Base-by-base conservation (phyloP, 64 coral and sea anemone genomes). In the Hydrozoanthus tunicans region DNA sequence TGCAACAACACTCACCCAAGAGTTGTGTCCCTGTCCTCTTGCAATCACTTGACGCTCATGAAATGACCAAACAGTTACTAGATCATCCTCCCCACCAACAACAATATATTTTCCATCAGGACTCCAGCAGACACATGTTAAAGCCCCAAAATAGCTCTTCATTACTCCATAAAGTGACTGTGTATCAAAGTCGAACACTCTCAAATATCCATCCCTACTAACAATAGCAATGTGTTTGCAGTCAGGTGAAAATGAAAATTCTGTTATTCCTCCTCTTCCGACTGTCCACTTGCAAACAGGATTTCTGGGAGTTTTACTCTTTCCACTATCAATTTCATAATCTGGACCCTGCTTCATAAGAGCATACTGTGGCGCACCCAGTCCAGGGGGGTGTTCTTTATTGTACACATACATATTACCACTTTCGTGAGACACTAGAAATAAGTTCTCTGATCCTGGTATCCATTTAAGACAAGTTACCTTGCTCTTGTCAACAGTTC, bases 341-440 rank as follows among this genome's bases (percentile, higher is more conserved):
- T 94, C 97, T 8, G 97, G 97, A 59, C 97, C 97, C 77, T 99
- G 97, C 89, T 99, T 99, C 91, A 99, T 95, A 43, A 95, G 12
- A 43, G 94, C 91, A 78, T 95, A 99, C 24, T 93, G 92, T 13
- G 94, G 92, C 10, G 94, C 89, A 0, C 92, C 94, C 5, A 85
- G 5, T 14, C 91, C 90, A 23, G 94, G 54, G 7, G 97, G 97
- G 78, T 95, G 86, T 71, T 99, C 97, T 66, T 99, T 99, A 78
- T 95, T 99, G 68, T 99, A 99, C 3, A 99, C 97, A 94, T 96
- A 99, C 97, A 99, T 99, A 84, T 92, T 95, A 73, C 97, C 93
- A 93, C 97, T 99, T 10, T 99, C 94, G 58, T 99, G 94, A 7
- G 97, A 91, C 32, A 95, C 97, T 55, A 99, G 83, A 79, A 99